phyloP scores from a whole-genome alignment of 1,140 invertebrate species.

The Drosophila bipectinata region DNA sequence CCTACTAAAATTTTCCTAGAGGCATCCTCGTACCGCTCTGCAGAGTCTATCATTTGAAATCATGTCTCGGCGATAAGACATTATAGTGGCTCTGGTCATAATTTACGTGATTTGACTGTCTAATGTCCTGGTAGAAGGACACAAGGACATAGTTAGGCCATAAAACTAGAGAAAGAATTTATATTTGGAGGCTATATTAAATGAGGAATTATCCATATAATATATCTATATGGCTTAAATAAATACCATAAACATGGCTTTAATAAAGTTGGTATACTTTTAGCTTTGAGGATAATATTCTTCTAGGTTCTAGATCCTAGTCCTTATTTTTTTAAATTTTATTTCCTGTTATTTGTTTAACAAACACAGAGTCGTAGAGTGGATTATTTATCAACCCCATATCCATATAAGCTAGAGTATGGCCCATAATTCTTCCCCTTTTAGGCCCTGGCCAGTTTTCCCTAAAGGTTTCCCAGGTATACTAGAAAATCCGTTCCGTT shows the following conservation, averaged over 20 bases:
- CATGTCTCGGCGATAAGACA: slow-evolving; percentile 77
- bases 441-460: slow-evolving; percentile 43
- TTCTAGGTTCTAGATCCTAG: neutral
- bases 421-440: slow-evolving; percentile 20
- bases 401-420: slow-evolving; percentile 6
- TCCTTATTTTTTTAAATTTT: slow-evolving; percentile 13
- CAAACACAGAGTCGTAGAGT: neutral
- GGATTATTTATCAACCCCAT: slow-evolving; percentile 28
- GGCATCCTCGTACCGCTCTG: neutral
- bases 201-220: slow-evolving; percentile 1
- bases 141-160: slow-evolving; percentile 4
- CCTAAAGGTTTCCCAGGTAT: slow-evolving; percentile 30
- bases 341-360: slow-evolving; percentile 19
- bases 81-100: slow-evolving; percentile 74
- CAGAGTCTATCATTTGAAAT: slow-evolving; percentile 81
- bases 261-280: no score
- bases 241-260: no score
- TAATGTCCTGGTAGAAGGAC: slow-evolving; percentile 43
- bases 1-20: slow-evolving; percentile 52
- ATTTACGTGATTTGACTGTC: slow-evolving; percentile 79
- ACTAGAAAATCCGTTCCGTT: slow-evolving; percentile 48
- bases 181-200: slow-evolving; percentile 24
- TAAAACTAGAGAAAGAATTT: slow-evolving; percentile 34
- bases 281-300: neutral
- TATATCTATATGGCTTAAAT: no score